A percentile compares a stretch with the other conserved stretches of the same genome.
Conservation (phyloP, 2,888 invertebrate species). For the Nudaria mundana region DNA sequence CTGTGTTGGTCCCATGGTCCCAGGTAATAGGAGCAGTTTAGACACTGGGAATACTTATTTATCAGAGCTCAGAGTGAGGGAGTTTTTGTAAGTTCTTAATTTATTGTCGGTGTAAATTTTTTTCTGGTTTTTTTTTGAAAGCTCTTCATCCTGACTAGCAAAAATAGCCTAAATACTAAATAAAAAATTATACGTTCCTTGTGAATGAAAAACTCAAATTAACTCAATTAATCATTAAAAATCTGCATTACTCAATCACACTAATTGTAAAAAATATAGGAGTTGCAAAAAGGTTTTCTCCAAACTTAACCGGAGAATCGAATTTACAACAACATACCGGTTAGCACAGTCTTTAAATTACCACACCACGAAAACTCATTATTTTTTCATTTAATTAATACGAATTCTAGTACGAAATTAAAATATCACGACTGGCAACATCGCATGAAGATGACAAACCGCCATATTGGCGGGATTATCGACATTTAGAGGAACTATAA, state of each 20-base stretch:
- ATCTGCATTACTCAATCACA: not conserved
- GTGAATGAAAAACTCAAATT: no score
- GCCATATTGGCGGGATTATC: constrained; percentile 37
- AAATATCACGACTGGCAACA: constrained; percentile 36
- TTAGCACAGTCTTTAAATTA: constrained; percentile 1
- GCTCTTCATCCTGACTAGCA: no score
- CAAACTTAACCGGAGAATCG: constrained; percentile 4
- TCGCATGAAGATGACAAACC: constrained; percentile 26
- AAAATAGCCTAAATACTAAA: no score
- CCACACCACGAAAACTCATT: constrained; percentile 8
- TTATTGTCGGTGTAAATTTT: no score
- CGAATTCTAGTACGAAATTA: constrained; percentile 26
- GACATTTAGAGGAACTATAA: constrained; percentile 51
- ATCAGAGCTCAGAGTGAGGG: no score
- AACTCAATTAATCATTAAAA: no score
- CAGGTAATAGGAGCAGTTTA: no score
- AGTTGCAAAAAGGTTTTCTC: not conserved
- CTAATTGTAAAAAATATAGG: constrained; percentile 1
- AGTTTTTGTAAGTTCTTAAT: no score
- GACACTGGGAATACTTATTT: no score
- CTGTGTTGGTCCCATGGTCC: no score
- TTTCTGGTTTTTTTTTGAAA: no score
- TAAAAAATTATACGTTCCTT: no score
- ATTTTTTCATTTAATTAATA: constrained; percentile 30
- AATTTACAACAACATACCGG: constrained; percentile 5